A percentile compares a stretch with the other conserved stretches of the same genome.
These are phyloP conservation scores for Ochotona curzoniae DNA, from an alignment of 2,113 vertebrate species.

Conservation along the genomic window DNA sequence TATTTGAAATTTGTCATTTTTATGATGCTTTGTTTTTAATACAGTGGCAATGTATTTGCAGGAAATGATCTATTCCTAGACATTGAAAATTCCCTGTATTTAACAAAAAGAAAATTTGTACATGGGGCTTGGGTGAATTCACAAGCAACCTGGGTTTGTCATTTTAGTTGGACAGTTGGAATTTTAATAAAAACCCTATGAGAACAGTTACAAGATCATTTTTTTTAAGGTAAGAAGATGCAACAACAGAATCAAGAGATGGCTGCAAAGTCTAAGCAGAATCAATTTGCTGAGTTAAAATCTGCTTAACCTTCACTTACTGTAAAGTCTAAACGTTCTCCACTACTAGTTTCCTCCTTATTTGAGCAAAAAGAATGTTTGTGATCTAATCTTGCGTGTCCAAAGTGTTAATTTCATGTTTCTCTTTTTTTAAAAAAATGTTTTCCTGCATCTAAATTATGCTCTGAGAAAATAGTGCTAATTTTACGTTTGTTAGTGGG, in stretches of 20 bases:
- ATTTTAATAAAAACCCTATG: conserved; percentile 4
- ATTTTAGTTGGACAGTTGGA: neutral
- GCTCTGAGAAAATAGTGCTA: conserved; percentile 19
- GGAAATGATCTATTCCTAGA: neutral
- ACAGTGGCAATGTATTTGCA: neutral
- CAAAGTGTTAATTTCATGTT: conserved; percentile 30
- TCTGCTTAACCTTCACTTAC: conserved; percentile 25
- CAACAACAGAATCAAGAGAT: conserved; percentile 18
- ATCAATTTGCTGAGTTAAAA: neutral
- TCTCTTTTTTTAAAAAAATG: conserved; percentile 1
- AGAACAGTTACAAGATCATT: conserved; percentile 6
- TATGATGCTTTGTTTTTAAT: too few species aligned
- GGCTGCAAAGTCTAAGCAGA: conserved; percentile 17
- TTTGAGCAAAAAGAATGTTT: neutral
- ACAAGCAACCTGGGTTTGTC: neutral
- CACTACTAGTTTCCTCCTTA: neutral
- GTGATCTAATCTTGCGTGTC: neutral
- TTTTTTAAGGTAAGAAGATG: conserved; percentile 42
- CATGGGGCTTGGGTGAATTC: conserved; percentile 2
- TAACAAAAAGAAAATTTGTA: neutral
- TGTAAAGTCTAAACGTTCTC: neutral
- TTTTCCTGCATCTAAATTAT: neutral
- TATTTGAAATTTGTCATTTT: neutral
- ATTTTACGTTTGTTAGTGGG: conserved; percentile 56
- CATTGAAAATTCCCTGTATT: neutral